Percentiles rank a stretch among this genome's conserved stretches.
Evolutionary conservation across 2,113 vertebrate species (phyloP).

Genomic region (Sminthopsis crassicaudata): DNA sequence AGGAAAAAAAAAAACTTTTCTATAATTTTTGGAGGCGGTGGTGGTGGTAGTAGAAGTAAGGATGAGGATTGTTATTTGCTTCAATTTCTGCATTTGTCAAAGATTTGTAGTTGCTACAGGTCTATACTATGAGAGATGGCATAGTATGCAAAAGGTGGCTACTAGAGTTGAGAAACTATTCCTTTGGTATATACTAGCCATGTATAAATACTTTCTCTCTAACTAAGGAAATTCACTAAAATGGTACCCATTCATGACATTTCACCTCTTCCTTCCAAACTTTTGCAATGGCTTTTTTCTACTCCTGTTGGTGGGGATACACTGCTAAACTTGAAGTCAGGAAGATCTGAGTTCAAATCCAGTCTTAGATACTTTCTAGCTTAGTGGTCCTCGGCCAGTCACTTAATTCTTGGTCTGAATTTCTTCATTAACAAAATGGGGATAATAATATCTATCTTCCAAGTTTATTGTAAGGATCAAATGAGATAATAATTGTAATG

Average conservation of each 20-base stretch:
- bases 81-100: slow-evolving; percentile 34
- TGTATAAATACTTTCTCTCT: background rate
- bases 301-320: background rate
- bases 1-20: background rate
- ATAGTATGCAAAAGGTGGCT: background rate
- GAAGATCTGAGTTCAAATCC: background rate
- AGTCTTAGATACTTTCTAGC: background rate
- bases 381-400: background rate
- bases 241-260: background rate
- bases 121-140: background rate
- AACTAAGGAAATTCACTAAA: background rate
- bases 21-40: slow-evolving; percentile 2
- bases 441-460: background rate
- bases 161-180: background rate
- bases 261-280: background rate
- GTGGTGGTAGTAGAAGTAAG: background rate
- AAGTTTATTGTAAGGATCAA: background rate
- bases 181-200: background rate
- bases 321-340: background rate
- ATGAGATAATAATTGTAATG: background rate
- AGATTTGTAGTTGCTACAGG: background rate
- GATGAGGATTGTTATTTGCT: background rate
- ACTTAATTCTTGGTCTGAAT: background rate
- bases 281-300: background rate
- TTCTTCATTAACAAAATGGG: background rate